Base-by-base conservation (phyloP, 2,888 invertebrate genomes). In the Tenthredo distinguenda region DNA sequence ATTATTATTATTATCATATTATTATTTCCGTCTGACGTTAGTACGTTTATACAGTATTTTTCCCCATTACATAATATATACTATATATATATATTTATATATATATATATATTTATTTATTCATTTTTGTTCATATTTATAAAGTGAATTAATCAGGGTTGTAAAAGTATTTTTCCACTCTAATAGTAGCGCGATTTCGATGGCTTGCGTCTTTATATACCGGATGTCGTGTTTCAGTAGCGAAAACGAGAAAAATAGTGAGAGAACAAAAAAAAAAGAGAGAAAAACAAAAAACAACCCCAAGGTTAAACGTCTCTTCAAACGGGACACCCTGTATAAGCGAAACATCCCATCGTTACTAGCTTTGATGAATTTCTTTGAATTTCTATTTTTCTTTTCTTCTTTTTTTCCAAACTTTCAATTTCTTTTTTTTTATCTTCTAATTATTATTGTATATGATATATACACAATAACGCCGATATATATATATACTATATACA, bases 281-380 rank as follows among this genome's bases (percentile, higher is more conserved):
- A 71, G 6, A 31, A 18, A 71, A 31, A 37, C n/a, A 37, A 37
- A 37, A 1, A 5, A 37, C 37, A 26, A 26, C 26, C 37, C 5
- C 37, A 37, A 37, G 37, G 5, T 37, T 1, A 1, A 34, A 71
- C 12, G 18, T 26, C 31, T 31, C 18, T 71, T 34, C 2, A 71
- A 34, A 71, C 18, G 71, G 71, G 71, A 71, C 34, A 71, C 71
- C 71, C 71, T 71, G 71, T 71, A 71, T 34, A 31, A 12, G 3
- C 6, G 21, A 34, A 31, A 34, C 37, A 37, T 37, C 37, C 37
- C 37, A 37, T 37, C 37, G 37, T 37, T 37, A 37, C 37, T 37
- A 37, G 37, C 37, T 37, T 37, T 37, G 37, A 37, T 37, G 37
- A 37, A 37, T 37, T 37, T 37, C 31, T 34, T 15, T 34, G 34